Conservation (phyloP, 2,888 invertebrate genomes). For the Leptopilina myrica region DNA sequence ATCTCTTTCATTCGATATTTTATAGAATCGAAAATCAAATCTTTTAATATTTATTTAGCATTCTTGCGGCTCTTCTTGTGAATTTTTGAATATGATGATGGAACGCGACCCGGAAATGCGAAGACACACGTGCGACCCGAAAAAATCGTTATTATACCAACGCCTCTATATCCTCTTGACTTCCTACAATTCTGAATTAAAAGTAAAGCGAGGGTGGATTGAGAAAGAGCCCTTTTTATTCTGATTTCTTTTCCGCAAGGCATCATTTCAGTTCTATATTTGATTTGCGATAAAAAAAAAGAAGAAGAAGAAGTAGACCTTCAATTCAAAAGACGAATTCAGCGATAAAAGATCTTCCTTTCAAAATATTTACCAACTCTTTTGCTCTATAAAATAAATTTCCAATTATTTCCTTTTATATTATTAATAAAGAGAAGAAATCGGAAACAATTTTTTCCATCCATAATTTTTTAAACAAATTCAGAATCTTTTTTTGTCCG, state of each 20-base stretch:
- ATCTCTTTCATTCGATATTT: conserved; percentile 10
- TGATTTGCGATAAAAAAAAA: not conserved
- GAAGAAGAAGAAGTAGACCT: not conserved
- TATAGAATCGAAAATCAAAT: not conserved
- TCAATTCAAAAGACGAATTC: not conserved
- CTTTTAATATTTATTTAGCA: conserved; percentile 1
- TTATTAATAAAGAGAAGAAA: no score
- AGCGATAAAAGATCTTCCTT: not conserved
- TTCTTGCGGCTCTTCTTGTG: conserved; percentile 22
- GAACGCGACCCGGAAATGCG: conserved; percentile 29
- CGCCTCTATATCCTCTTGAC: conserved; percentile 14
- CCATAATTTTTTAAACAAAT: no score
- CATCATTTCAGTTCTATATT: conserved; percentile 12
- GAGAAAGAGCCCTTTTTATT: conserved; percentile 1
- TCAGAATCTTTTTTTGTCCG: no score
- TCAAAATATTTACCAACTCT: no score
- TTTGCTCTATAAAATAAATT: no score
- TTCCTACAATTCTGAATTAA: conserved; percentile 31
- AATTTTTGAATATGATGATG: conserved; percentile 37
- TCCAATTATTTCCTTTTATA: no score
- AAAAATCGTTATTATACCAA: conserved; percentile 24
- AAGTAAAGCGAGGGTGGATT: conserved; percentile 21
- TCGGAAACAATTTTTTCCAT: no score
- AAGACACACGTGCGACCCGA: conserved; percentile 20
- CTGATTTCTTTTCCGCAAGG: conserved; percentile 22